phyloP scores from a whole-genome alignment of 2,888 invertebrate species.

The Apotomis capreana region DNA sequence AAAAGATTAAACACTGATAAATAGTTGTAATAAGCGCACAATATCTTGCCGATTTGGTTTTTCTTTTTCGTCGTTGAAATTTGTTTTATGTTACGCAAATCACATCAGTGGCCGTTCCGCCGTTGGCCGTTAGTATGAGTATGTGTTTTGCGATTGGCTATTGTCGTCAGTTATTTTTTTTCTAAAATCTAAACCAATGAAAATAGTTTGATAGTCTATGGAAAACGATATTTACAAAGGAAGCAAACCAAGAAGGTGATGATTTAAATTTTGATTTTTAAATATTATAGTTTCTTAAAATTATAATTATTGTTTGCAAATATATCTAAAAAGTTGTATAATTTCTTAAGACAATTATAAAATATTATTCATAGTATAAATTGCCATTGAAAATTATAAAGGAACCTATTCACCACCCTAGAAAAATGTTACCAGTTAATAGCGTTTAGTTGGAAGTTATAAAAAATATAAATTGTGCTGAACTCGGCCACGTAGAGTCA shows the following conservation, averaged over 20 bases:
- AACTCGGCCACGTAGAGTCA: too few species aligned
- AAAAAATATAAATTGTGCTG: too few species aligned
- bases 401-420: background rate
- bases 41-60: constrained; percentile 56
- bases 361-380: background rate
- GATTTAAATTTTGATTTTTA: too few species aligned
- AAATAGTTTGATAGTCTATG: constrained; percentile 24
- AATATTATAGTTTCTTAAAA: background rate
- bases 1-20: constrained; percentile 54
- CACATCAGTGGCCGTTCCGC: background rate
- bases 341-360: too few species aligned
- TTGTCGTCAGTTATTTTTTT: constrained; percentile 3
- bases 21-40: constrained; percentile 56
- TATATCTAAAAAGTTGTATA: too few species aligned
- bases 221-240: constrained; percentile 9
- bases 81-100: constrained; percentile 47
- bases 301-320: background rate
- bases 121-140: constrained; percentile 6
- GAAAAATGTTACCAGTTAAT: constrained; percentile 1
- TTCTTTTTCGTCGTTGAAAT: constrained; percentile 49
- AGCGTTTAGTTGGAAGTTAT: background rate
- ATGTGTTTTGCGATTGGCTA: constrained; percentile 40
- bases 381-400: background rate
- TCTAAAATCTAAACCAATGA: constrained; percentile 24
- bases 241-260: constrained; percentile 7